Evolutionary conservation across 2,888 invertebrate genomes (phyloP), one percentile per base, ranked within the genome.

Genomic region (Harpalus rubripes): DNA sequence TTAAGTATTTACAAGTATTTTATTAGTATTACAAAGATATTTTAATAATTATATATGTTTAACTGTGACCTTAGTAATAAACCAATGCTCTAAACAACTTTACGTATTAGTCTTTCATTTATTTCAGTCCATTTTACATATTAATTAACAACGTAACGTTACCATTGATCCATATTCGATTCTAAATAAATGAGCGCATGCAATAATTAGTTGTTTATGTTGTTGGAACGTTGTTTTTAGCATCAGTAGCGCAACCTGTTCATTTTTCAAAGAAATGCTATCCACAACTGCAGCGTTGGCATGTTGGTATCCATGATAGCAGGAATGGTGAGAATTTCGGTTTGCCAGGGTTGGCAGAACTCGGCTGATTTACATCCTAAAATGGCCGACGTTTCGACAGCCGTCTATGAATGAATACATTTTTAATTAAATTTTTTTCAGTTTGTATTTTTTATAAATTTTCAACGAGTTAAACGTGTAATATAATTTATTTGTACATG

Each of bases 1-100:
- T 44, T 80, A 91, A 91, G 90, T 90, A 91, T 91, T 91, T 90
- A 88, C 89, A 90, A 89, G 90, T 90, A 90, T 90, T 90, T 90
- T 91, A 86, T 90, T 90, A 91, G 91, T 90, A 91, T 90, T 90
- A 90, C 88, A 86, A 85, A 85, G 85, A 86, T 87, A 87, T 87
- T 86, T 85, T 87, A 87, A 85, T 87, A 86, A 87, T 85, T 85
- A 85, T 85, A 85, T 86, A 81, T 86, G 84, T 84, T 84, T 85
- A 79, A 72, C 85, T 85, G 86, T 87, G 86, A 86, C 87, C 83
- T 87, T 85, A 87, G 81, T 87, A 86, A 87, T 86, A 76, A 86
- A 87, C 86, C 44, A 85, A 86, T 83, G 78, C 32, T 80, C 82
- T 79, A 81, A 39, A 83, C 83, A 26, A 39, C 65, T 56, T 83